A percentile compares a stretch with the other conserved stretches of the same genome.
Evolutionary conservation across 2,797 vertebrate genomes (phyloP).

Genomic region (Meriones psammophilus): DNA sequence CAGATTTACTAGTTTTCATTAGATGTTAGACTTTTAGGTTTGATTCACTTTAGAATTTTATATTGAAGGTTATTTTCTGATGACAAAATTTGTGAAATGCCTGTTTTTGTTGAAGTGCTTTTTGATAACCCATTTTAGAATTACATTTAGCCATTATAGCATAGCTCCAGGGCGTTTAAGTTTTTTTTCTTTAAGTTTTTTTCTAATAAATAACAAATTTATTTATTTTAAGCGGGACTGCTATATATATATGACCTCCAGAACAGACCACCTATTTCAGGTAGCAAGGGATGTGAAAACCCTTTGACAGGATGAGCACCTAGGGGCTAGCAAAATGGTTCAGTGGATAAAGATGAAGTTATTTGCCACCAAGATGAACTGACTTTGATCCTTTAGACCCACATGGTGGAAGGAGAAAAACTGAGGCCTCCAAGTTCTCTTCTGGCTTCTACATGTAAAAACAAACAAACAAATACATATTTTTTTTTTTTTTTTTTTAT

Average conservation of each 20-base stretch:
- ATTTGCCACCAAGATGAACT: background rate
- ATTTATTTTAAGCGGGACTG: background rate
- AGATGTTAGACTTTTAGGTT: constrained; percentile 11
- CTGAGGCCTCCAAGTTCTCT: background rate
- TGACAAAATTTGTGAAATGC: constrained; percentile 59
- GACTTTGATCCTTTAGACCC: background rate
- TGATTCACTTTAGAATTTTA: constrained; percentile 43
- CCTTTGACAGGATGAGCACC: constrained; percentile 22
- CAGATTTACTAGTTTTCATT: constrained; percentile 61
- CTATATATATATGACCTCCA: background rate
- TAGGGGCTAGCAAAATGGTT: background rate
- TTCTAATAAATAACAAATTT: no score
- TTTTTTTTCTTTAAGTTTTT: background rate
- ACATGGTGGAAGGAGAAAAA: background rate
- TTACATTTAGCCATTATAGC: background rate
- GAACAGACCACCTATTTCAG: background rate
- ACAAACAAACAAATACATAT: background rate
- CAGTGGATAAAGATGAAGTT: background rate
- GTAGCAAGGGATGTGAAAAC: background rate
- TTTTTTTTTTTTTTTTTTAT: no score
- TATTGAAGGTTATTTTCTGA: constrained; percentile 32
- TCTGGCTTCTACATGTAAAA: background rate
- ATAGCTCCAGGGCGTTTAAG: background rate
- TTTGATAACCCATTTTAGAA: constrained; percentile 37
- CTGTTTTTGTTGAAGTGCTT: constrained; percentile 34